phyloP scores from a whole-genome alignment of 2,888 invertebrate species.

The Pristionchus maxplancki region DNA sequence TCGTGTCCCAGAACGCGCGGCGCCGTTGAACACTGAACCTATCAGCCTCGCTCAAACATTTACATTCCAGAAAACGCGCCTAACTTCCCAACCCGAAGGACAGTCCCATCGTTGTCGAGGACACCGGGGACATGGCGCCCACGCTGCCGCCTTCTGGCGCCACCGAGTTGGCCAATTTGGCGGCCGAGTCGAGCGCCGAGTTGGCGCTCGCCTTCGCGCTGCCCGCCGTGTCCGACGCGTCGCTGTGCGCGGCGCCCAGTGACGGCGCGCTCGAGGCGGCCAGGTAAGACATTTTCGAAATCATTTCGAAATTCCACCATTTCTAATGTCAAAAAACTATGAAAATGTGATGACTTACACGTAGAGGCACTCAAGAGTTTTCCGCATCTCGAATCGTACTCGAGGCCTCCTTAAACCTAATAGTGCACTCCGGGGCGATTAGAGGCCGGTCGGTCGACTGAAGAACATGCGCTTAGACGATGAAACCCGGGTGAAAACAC shows the following conservation, averaged over 20 bases:
- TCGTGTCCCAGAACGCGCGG: too few species aligned
- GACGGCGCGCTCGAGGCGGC: not conserved
- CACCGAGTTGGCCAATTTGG: not conserved
- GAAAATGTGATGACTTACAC: too few species aligned
- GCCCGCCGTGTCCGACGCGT: not conserved
- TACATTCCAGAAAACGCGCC: not conserved
- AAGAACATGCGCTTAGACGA: not conserved
- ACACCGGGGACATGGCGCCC: slow-evolving; percentile 4
- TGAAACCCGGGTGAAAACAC: not conserved
- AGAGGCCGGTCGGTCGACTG: not conserved
- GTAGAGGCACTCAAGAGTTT: not conserved
- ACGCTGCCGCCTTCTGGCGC: not conserved
- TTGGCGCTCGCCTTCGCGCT: not conserved
- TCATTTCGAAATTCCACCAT: too few species aligned
- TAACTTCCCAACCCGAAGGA: too few species aligned
- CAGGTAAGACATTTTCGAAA: not conserved
- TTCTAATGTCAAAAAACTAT: too few species aligned
- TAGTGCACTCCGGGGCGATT: not conserved
- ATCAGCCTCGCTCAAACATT: too few species aligned
- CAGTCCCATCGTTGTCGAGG: not conserved
- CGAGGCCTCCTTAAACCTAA: not conserved
- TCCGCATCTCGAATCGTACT: not conserved
- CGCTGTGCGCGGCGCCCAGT: not conserved
- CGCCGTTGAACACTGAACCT: too few species aligned
- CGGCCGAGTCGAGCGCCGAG: not conserved